phyloP scores from a whole-genome alignment of 2,888 invertebrate species.

The Nezara viridula region DNA sequence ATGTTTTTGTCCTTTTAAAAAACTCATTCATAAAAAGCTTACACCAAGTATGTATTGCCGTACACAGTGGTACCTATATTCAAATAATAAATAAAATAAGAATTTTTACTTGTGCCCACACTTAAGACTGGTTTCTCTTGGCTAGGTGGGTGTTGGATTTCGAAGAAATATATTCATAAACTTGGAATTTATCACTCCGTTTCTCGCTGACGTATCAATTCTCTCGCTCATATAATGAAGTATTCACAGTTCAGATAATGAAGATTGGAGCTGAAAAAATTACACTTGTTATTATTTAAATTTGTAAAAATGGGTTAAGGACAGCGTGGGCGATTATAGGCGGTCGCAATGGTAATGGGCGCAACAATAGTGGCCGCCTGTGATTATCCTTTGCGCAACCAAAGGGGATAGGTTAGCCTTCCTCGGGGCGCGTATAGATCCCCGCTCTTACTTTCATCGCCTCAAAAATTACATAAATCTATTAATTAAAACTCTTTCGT shows the following conservation, averaged over 20 bases:
- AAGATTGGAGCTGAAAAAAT: not conserved
- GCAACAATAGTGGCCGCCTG: constrained; percentile 31
- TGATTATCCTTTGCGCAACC: constrained; percentile 39
- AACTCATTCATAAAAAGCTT: no score
- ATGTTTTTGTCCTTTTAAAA: no score
- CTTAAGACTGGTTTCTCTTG: no score
- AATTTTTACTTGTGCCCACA: no score
- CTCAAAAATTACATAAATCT: not conserved
- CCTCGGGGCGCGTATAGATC: not conserved
- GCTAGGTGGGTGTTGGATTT: no score
- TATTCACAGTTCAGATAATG: not conserved
- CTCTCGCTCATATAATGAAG: not conserved
- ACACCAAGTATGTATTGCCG: no score
- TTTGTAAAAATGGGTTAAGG: constrained; percentile 40
- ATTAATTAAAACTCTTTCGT: not conserved
- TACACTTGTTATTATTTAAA: constrained; percentile 47
- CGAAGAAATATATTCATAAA: not conserved
- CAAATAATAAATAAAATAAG: no score
- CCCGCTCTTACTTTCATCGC: not conserved
- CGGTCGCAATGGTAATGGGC: not conserved
- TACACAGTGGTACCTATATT: no score
- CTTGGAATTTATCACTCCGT: not conserved
- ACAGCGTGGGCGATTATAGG: constrained; percentile 11
- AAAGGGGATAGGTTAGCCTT: constrained; percentile 21
- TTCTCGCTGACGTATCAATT: not conserved